A percentile compares a stretch with the other conserved stretches of the same genome.
phyloP scores from a whole-genome alignment of 2,113 vertebrate genomes.

The Dipodomys ordii region DNA sequence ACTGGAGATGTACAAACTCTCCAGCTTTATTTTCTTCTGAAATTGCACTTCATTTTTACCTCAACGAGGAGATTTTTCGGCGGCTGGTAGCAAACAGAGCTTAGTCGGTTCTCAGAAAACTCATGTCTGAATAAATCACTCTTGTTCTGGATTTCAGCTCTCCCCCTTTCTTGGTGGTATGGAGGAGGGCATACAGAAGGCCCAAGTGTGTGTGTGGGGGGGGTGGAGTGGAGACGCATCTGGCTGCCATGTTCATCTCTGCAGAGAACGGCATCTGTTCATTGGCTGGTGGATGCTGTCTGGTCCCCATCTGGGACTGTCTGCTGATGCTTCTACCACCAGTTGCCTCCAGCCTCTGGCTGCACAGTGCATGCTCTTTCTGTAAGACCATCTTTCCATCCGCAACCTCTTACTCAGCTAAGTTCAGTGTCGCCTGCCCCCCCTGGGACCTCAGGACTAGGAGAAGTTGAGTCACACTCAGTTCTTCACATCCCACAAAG shows the following conservation, averaged over 20 bases:
- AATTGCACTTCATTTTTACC: neutral
- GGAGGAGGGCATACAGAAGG: neutral
- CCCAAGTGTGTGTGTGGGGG: no score
- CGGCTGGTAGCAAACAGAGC: neutral
- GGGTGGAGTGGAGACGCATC: neutral
- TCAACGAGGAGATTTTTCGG: neutral
- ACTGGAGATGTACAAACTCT: neutral
- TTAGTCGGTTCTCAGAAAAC: conserved; percentile 23
- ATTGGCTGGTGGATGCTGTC: neutral
- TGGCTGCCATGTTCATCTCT: neutral
- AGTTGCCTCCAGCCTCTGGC: neutral
- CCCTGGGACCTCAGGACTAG: neutral
- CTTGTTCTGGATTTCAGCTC: neutral
- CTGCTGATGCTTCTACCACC: neutral
- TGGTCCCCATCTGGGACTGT: neutral
- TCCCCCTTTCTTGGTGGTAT: neutral
- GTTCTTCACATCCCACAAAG: no score
- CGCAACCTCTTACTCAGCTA: neutral
- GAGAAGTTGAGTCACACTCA: neutral
- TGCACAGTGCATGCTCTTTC: neutral
- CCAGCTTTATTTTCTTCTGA: neutral
- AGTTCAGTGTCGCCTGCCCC: neutral
- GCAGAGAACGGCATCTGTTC: neutral
- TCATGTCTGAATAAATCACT: neutral
- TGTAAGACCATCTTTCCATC: neutral